Base-by-base conservation (phyloP, 1,140 invertebrate genomes). In the Gryon sp. region DNA sequence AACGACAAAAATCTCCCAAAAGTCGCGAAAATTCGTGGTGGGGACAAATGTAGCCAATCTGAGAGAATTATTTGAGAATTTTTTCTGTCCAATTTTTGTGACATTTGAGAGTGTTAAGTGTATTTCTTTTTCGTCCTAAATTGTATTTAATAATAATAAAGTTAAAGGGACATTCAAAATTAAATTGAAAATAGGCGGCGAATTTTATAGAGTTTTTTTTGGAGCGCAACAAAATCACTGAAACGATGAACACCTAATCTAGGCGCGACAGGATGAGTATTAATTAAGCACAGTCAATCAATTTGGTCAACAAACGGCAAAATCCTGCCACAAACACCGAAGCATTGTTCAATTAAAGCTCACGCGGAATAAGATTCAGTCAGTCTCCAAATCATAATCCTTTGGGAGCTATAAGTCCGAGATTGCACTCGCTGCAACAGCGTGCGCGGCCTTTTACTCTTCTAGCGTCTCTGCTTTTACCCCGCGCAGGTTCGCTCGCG, bases 281-380 rank as follows among this genome's bases (percentile, higher is more conserved):
- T 72, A 72, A 72, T 63, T 72, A 72, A 63, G 11, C 50, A 22
- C 57, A 57, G 68, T 72, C 57, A 48, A 63, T 55, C 48, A 72
- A 72, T 72, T 72, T 72, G 50, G 52, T 73, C 59, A 57, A 62
- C 50, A 63, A 73, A 73, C 24, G 40, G 59, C 50, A 19, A 52
- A n/a, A 48, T 73, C 59, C 59, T 63, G 50, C 69, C 43, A 73
- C 50, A n/a, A n/a, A n/a, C n/a, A n/a, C n/a, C n/a, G 41, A 55
- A 26, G 38, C 43, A 26, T 62, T 26, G 50, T 4, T 50, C 69
- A 57, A 73, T 63, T 73, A 73, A 73, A 73, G 36, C 12, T 30
- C 40, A 36, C 16, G 12, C 18, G 11, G 53, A 36, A 12, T 40
- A 53, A n/a, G n/a, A 40, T 68, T 41, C 43, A 69, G 52, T 52